Base-by-base conservation (phyloP, 2,113 vertebrate species). In the Seriola dumerili region DNA sequence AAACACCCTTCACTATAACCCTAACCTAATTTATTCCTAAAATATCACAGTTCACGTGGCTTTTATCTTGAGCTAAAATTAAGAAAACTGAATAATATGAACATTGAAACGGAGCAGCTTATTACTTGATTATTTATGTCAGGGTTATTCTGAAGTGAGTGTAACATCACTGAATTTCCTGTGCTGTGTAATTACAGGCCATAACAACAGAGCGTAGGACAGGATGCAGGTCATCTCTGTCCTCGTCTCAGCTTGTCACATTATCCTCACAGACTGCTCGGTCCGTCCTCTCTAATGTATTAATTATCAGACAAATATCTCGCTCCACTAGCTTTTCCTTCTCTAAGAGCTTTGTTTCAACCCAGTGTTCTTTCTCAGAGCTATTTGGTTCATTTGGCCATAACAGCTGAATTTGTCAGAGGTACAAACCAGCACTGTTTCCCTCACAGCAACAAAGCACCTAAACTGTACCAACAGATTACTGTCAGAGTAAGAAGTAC, bases 201-300 rank as follows among this genome's bases (percentile, higher is more conserved):
- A 67, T 23, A 40, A 38, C 61, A 77, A 50, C 63, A 68, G 34
- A 57, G 42, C 3, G 1, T 42, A 48, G 75, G 80, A 66, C 50
- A 59, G 40, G 54, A 69, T 44, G 25, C 46, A 29, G 65, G 73
- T 70, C 65, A 67, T 59, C 72, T 77, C 52, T 67, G 66, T 78
- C 73, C 81, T 80, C 46, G 34, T 85, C 72, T 83, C 68, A 62
- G 74, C 87, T 62, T 44, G 34, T 88, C 80, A 78, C 80, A 72
- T 86, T 72, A 81, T 65, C 62, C 76, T 80, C 74, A 74, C 62
- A 70, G 65, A 75, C 72, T 54, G 72, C 71, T 68, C 73, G 9
- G 67, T 66, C 75, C 71, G 78, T 76, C 54, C 46, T 80, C 52
- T 52, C 70, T 36, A 67, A 85, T 91, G 63, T 84, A 76, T 86